Conservation (phyloP, 1,140 invertebrate genomes). For the Drosophila hydei region DNA sequence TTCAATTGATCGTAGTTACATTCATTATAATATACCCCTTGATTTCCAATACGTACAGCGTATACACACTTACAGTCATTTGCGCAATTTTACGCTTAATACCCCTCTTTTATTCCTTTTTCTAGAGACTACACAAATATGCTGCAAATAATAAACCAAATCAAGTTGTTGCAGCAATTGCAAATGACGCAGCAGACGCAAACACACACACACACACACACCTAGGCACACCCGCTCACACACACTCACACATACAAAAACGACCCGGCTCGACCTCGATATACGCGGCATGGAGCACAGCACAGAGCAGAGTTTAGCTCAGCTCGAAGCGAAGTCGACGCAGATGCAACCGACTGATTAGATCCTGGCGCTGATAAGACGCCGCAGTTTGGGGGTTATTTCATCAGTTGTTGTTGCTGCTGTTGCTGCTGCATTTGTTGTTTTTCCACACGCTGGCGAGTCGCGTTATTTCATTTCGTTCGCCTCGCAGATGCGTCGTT, state of each 20-base stretch:
- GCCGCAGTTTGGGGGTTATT: conserved; percentile 47
- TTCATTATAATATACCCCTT: not conserved
- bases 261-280: conserved; percentile 49
- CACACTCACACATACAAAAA: conserved; percentile 18
- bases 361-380: conserved; percentile 79
- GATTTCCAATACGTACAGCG: not conserved
- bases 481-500: conserved; percentile 77
- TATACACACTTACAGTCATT: not conserved
- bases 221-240: conserved; percentile 39
- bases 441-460: conserved; percentile 53
- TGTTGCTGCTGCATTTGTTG: conserved; percentile 46
- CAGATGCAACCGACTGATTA: conserved; percentile 62
- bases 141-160: conserved; percentile 40
- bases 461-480: conserved; percentile 78
- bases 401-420: conserved; percentile 24
- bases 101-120: not conserved
- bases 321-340: conserved; percentile 32
- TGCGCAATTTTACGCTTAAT: conserved; percentile 7
- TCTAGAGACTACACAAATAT: conserved; percentile 25
- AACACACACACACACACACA: conserved; percentile 4
- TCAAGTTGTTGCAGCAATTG: conserved; percentile 53
- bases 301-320: conserved; percentile 19
- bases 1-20: too few species aligned
- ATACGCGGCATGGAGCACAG: conserved; percentile 22
- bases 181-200: conserved; percentile 58